phyloP scores from a whole-genome alignment of 2,113 vertebrate genomes.

The Hemichromis elongatus region DNA sequence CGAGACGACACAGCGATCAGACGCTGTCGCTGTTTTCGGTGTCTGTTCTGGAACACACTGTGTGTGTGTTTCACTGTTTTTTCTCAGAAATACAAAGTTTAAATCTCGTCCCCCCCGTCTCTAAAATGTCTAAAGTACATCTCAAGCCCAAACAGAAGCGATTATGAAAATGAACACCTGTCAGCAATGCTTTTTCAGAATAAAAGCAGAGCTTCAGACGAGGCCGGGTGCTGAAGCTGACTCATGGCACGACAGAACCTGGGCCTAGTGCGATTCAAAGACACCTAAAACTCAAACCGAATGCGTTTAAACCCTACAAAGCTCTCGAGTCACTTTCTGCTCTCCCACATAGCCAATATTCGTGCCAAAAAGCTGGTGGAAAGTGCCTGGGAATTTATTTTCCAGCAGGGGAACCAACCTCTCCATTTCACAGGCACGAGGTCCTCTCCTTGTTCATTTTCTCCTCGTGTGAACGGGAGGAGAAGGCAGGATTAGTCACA shows the following conservation, averaged over 20 bases:
- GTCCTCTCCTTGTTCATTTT: background rate
- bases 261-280: background rate
- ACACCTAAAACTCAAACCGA: background rate
- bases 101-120: background rate
- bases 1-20: background rate
- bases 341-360: background rate
- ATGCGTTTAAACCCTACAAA: background rate
- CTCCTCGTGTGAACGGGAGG: background rate
- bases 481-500: conserved; percentile 16
- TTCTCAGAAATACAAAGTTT: background rate
- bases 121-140: background rate
- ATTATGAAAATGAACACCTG: conserved; percentile 44
- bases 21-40: background rate
- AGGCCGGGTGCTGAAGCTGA: background rate
- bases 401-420: background rate
- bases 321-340: background rate
- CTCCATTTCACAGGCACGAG: conserved; percentile 16
- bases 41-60: background rate
- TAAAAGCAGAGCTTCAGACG: background rate
- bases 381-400: background rate
- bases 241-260: background rate
- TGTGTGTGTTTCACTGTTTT: background rate
- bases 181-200: conserved; percentile 9
- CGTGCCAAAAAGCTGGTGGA: background rate
- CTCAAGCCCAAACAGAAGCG: background rate